These are phyloP conservation scores for Bombus fervidus DNA, from an alignment of 1,140 invertebrate genomes.

Conservation along the genomic window DNA sequence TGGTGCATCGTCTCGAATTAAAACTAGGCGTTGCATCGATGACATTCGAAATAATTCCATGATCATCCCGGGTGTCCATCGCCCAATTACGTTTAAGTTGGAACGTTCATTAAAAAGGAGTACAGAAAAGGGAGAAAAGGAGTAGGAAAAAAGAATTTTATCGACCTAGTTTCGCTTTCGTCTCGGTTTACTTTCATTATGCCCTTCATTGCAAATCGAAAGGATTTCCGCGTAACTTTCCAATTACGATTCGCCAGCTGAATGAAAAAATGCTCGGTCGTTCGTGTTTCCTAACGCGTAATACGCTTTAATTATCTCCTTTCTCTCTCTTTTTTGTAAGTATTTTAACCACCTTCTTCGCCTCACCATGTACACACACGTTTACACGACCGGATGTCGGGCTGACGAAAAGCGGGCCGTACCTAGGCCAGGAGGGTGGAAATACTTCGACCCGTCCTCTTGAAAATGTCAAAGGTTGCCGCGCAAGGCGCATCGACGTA, in stretches of 20 bases:
- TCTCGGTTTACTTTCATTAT: slow-evolving; percentile 13
- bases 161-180: slow-evolving; percentile 30
- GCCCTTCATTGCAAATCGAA: background rate
- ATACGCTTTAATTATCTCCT: background rate
- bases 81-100: slow-evolving; percentile 19
- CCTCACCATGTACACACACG: slow-evolving; percentile 8
- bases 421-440: slow-evolving; percentile 44
- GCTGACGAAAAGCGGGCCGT: slow-evolving; percentile 20
- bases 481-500: slow-evolving; percentile 67
- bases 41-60: background rate
- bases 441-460: slow-evolving; percentile 69
- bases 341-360: background rate
- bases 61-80: background rate
- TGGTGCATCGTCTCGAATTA: background rate
- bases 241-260: background rate
- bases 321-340: background rate
- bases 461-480: slow-evolving; percentile 73
- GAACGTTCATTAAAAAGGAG: background rate
- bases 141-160: slow-evolving; percentile 1
- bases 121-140: background rate
- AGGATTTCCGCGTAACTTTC: slow-evolving; percentile 45
- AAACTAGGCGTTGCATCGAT: background rate
- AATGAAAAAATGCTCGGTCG: background rate
- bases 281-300: background rate
- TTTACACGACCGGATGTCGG: slow-evolving; percentile 40